These are phyloP conservation scores for Chironomus riparius DNA, from an alignment of 2,888 invertebrate species.

Conservation along the genomic window DNA sequence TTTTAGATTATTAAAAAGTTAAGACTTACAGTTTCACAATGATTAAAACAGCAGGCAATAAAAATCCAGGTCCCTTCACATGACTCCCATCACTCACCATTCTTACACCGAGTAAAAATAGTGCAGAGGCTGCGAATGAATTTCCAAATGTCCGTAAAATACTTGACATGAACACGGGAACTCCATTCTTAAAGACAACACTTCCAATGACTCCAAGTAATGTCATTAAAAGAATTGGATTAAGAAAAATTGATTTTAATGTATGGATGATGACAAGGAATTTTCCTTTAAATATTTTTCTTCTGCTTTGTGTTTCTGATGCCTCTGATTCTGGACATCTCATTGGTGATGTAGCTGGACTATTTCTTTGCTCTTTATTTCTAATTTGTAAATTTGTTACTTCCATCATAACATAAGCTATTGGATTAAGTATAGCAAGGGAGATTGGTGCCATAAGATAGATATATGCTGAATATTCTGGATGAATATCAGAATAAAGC, in stretches of 20 bases:
- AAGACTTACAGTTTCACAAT: slow-evolving; percentile 73
- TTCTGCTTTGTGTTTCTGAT: slow-evolving; percentile 35
- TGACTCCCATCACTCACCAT: slow-evolving; percentile 78
- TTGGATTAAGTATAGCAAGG: slow-evolving; percentile 81
- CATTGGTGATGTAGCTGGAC: slow-evolving; percentile 28
- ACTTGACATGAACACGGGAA: slow-evolving; percentile 47
- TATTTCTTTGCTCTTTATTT: slow-evolving; percentile 31
- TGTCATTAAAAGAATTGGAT: slow-evolving; percentile 90
- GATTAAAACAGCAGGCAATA: slow-evolving; percentile 79
- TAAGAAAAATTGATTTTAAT: slow-evolving; percentile 64
- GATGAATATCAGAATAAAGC: slow-evolving; percentile 74
- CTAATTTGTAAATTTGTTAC: slow-evolving; percentile 44
- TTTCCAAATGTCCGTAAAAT: slow-evolving; percentile 60
- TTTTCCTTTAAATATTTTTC: slow-evolving; percentile 35
- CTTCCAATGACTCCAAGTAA: slow-evolving; percentile 82
- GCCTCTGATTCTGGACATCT: slow-evolving; percentile 36
- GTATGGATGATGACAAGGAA: slow-evolving; percentile 42
- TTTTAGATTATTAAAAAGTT: not conserved
- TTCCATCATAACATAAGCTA: slow-evolving; percentile 85
- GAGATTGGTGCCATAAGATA: slow-evolving; percentile 93
- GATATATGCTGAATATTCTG: slow-evolving; percentile 81
- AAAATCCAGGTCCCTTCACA: slow-evolving; percentile 45
- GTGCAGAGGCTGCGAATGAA: slow-evolving; percentile 84
- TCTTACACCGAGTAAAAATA: slow-evolving; percentile 81
- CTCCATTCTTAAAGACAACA: slow-evolving; percentile 63